Percentiles rank a stretch among this genome's conserved stretches.
These are phyloP conservation scores for Cyphomyrus plagiostoma DNA, from an alignment of 2,113 vertebrate species.

Conservation along the genomic window DNA sequence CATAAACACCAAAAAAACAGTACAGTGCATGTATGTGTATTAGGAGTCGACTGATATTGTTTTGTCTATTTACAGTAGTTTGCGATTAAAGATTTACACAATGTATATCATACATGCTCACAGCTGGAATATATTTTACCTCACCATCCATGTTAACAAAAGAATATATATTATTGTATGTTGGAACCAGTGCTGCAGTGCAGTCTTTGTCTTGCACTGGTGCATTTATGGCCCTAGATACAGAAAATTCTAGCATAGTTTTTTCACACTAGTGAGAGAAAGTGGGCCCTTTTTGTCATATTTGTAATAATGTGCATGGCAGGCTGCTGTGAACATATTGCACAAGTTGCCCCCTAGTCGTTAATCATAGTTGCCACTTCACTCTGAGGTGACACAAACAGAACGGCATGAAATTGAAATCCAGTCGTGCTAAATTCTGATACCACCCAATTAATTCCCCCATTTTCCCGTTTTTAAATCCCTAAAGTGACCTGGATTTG, in stretches of 20 bases:
- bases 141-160: constrained; percentile 28
- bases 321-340: neutral
- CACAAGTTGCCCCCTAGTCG: neutral
- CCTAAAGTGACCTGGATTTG: neutral
- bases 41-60: constrained; percentile 52
- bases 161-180: constrained; percentile 17
- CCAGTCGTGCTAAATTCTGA: neutral
- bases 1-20: constrained; percentile 61
- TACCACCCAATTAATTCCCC: neutral
- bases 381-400: neutral
- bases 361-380: neutral
- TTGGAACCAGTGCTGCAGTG: constrained; percentile 15
- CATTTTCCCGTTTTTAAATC: neutral
- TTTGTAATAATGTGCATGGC: too few relatives aligned
- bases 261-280: neutral
- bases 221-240: neutral
- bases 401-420: neutral
- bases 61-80: constrained; percentile 61
- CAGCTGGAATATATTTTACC: constrained; percentile 16
- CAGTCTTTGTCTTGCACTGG: neutral
- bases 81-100: constrained; percentile 39
- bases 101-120: constrained; percentile 35
- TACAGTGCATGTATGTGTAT: constrained; percentile 65
- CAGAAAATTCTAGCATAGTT: neutral
- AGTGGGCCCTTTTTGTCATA: neutral